A percentile compares a stretch with the other conserved stretches of the same genome.
Evolutionary conservation across 2,113 vertebrate genomes (phyloP).

Genomic region (Copsychus sechellarum): DNA sequence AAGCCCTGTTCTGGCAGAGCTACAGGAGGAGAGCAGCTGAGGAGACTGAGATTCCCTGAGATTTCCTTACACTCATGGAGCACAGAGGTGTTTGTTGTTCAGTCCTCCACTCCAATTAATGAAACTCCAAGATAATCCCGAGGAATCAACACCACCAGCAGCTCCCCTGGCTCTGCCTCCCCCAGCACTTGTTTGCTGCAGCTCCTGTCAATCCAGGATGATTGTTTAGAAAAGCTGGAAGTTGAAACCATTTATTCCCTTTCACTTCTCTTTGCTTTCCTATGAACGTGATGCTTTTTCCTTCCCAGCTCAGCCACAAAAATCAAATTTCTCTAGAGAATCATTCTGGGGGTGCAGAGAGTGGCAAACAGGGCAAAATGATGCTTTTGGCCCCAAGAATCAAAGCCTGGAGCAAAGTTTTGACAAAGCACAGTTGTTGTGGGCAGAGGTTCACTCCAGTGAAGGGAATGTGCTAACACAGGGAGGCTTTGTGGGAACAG

Average conservation of each 20-base stretch:
- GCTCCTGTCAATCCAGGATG: background rate
- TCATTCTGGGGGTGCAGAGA: background rate
- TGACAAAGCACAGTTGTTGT: background rate
- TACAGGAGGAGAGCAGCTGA: background rate
- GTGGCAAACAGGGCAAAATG: background rate
- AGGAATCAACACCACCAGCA: background rate
- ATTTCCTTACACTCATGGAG: background rate
- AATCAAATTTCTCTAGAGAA: background rate
- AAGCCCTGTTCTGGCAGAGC: background rate
- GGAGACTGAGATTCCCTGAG: background rate
- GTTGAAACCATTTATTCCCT: background rate
- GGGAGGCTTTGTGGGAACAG: background rate
- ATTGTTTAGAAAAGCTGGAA: background rate
- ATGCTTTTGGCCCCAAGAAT: background rate
- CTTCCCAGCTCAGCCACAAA: background rate
- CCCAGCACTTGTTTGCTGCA: background rate
- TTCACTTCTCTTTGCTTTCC: background rate
- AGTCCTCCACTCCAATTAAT: background rate
- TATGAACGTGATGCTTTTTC: rapidly evolving
- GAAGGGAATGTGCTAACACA: rapidly evolving
- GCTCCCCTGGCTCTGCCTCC: background rate
- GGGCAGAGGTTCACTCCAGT: background rate
- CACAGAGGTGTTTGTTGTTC: background rate
- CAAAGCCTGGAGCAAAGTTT: background rate
- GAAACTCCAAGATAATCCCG: background rate